Evolutionary conservation across 2,888 invertebrate genomes (phyloP), one percentile per base, ranked within the genome.

Genomic region (Drosophila mimica): DNA sequence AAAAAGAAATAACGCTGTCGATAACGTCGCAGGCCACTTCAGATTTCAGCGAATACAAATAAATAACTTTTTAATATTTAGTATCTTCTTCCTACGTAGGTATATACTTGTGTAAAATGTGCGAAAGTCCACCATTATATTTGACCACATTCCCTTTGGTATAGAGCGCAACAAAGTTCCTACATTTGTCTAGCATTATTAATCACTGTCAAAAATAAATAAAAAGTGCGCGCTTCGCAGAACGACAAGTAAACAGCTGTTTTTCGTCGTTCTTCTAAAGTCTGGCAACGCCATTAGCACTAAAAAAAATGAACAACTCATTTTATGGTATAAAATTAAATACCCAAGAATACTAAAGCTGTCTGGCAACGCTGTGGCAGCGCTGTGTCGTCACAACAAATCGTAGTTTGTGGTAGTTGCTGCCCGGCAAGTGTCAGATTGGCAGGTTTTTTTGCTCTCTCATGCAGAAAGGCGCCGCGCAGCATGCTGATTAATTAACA

Each of bases 101-200:
- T 25, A 25, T 25, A 15, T 25, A 20, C 7, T 46, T 46, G 7
- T 46, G 20, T 9, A n/a, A 40, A 9, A 40, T 40, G 9, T 9
- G 9, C 9, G n/a, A 40, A 40, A n/a, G 9, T 40, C n/a, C 1
- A 40, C 2, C 36, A 15, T 15, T 17, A 17, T 7, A 9, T 36
- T 36, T 36, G 15, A 36, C 15, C 36, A 17, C 15, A 33, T 33
- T 3, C 25, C 25, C 25, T 25, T 25, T 25, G 25, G 25, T 3
- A 25, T 25, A 34, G 11, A 13, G 13, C 13, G 5, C 34, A 34
- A 34, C 17, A 36, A 36, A 5, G 15, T 36, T 36, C 6, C 8
- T 8, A 17, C 38, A 38, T 43, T n/a, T 11, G 40, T 6, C 5
- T 82, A 97, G 93, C 97, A 97, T 97, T 56, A 17, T 71, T 40